Conservation (phyloP, 1,140 invertebrate genomes). For the Drosophila repleta region DNA sequence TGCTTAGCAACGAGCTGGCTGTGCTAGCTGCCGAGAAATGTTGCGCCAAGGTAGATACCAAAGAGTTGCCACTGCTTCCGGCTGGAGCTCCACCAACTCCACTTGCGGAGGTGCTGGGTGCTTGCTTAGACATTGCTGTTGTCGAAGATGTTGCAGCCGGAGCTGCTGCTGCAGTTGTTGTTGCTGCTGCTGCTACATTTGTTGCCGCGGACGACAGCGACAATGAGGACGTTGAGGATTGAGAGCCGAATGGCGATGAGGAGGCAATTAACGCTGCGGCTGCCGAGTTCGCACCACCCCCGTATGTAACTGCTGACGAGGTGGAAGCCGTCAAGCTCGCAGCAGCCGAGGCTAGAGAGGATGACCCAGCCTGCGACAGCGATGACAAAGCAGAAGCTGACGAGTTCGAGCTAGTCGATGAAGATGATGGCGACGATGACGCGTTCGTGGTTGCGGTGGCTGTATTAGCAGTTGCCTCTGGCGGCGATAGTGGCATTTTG, state of each 20-base stretch:
- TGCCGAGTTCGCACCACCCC: conserved; percentile 66
- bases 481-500: conserved; percentile 74
- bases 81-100: background rate
- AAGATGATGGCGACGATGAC: conserved; percentile 73
- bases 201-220: conserved; percentile 60
- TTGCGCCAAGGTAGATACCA: conserved; percentile 78
- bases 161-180: conserved; percentile 9
- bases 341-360: conserved; percentile 56
- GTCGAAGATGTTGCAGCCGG: conserved; percentile 5
- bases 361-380: conserved; percentile 61
- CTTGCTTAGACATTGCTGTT: conserved; percentile 10
- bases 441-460: conserved; percentile 35
- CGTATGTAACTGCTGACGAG: conserved; percentile 69
- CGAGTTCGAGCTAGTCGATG: conserved; percentile 73
- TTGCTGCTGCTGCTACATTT: conserved; percentile 34
- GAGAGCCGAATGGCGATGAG: conserved; percentile 62
- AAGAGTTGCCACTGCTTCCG: conserved; percentile 30
- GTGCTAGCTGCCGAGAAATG: conserved; percentile 72
- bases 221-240: conserved; percentile 68
- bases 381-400: conserved; percentile 72
- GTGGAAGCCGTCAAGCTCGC: conserved; percentile 55
- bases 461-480: conserved; percentile 45
- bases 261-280: conserved; percentile 64
- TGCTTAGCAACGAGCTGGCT: conserved; percentile 47
- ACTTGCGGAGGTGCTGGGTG: conserved; percentile 10